These are phyloP conservation scores for Decapterus maruadsi DNA, from an alignment of 2,797 vertebrate species.

Conservation along the genomic window DNA sequence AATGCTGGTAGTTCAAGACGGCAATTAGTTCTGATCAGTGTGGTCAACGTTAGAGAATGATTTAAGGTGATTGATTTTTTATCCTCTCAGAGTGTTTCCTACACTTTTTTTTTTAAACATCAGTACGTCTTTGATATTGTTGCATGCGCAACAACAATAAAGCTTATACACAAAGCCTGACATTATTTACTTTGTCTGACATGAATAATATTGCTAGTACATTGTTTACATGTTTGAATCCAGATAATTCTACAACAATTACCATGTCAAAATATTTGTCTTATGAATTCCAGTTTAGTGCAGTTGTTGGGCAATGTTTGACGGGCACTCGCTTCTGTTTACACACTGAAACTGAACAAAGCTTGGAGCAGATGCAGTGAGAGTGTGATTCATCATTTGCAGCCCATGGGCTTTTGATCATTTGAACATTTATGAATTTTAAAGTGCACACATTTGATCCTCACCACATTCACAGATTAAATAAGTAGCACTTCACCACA, in stretches of 20 bases:
- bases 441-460: constrained; percentile 43
- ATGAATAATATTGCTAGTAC: background rate
- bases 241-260: constrained; percentile 10
- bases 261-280: constrained; percentile 25
- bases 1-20: constrained; percentile 33
- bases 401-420: constrained; percentile 53
- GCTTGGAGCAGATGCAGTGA: constrained; percentile 37
- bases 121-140: constrained; percentile 15
- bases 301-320: constrained; percentile 29
- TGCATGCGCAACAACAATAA: constrained; percentile 9
- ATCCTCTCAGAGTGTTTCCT: constrained; percentile 31
- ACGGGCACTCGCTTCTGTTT: constrained; percentile 34
- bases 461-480: constrained; percentile 29
- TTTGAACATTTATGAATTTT: constrained; percentile 59
- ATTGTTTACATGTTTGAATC: constrained; percentile 15
- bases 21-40: constrained; percentile 57
- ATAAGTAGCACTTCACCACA: constrained; percentile 34
- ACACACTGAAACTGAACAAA: constrained; percentile 38
- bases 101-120: constrained; percentile 14
- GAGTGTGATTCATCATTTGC: constrained; percentile 48
- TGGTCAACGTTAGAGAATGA: constrained; percentile 49
- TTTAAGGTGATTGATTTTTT: constrained; percentile 58
- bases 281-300: constrained; percentile 18
- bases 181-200: background rate
- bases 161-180: constrained; percentile 6